Percentiles rank a stretch among this genome's conserved stretches.
phyloP scores from a whole-genome alignment of 1,140 invertebrate genomes.

The Diorhabda elongata region DNA sequence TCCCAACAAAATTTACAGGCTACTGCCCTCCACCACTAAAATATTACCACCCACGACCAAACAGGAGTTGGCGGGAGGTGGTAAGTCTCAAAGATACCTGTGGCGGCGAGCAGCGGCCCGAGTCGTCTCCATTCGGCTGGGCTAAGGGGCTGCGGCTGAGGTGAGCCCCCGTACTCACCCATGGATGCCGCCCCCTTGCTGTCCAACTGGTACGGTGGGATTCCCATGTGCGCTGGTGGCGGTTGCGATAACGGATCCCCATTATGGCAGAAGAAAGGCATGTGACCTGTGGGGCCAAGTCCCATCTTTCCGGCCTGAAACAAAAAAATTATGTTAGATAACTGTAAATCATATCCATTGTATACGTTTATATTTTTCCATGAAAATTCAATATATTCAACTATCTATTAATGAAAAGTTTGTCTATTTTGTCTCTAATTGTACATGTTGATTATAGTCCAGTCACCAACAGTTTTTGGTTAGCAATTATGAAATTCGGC shows the following conservation, averaged over 20 bases:
- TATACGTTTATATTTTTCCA: neutral
- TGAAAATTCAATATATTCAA: neutral
- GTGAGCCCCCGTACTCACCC: slow-evolving; percentile 57
- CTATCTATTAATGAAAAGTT: neutral
- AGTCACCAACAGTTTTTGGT: no score
- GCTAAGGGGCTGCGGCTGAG: slow-evolving; percentile 45
- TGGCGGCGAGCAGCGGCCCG: slow-evolving; percentile 52
- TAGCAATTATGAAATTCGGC: no score
- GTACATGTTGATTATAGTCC: no score
- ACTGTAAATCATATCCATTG: neutral
- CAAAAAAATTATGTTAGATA: slow-evolving; percentile 41
- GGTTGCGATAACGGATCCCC: slow-evolving; percentile 81
- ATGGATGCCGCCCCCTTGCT: slow-evolving; percentile 61
- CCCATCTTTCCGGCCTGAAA: slow-evolving; percentile 89
- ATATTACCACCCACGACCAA: neutral
- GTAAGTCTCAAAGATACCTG: slow-evolving; percentile 47
- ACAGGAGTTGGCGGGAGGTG: slow-evolving; percentile 6
- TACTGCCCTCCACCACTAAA: slow-evolving; percentile 39
- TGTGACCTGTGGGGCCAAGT: slow-evolving; percentile 61
- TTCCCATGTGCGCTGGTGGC: slow-evolving; percentile 95
- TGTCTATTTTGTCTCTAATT: no score
- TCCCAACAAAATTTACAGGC: slow-evolving; percentile 23
- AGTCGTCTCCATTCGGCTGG: slow-evolving; percentile 54
- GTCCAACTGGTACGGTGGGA: slow-evolving; percentile 87
- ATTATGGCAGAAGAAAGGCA: slow-evolving; percentile 86